Base-by-base conservation (phyloP, 92 coral and sea anemone genomes). In the Siderastrea siderea region DNA sequence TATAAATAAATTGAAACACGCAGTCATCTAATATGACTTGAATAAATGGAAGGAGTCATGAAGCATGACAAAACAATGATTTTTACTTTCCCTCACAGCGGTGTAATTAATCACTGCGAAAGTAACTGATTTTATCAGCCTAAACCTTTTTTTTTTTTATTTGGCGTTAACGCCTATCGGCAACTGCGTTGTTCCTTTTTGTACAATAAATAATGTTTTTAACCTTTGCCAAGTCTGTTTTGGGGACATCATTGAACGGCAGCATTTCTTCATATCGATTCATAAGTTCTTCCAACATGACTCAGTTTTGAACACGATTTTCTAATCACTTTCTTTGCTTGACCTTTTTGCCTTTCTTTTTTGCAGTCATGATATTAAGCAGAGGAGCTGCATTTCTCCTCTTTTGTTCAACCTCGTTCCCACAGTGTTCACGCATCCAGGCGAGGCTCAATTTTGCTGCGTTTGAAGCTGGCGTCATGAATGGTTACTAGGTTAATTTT, bases 1-100 rank as follows among this genome's bases (percentile, higher is more conserved):
- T 48, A 79, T 79, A 79, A 78, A 78, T 62, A 63, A 63, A 60
- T 8, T 45, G 47, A 78, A 78, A 14, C 82, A 49, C 46, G 43
- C 7, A 47, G 82, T 15, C 1, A 76, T 55, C 45, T 44, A 57
- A 62, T n/a, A 15, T 46, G 59, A 49, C 45, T 76, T 46, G 7
- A 61, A 47, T 75, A 16, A 78, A 47, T 75, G 14, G 13, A 75
- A 10, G 44, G 3, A 26, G 43, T 6, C 52, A 5, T 55, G 52
- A 76, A 67, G 13, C 71, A 3, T 43, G 7, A 26, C 2, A 14
- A 3, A 43, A 65, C 38, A 65, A 8, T 26, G 15, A 4, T 65
- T 5, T 16, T 19, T 7, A 38, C 12, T 19, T 38, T 38, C 48
- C 71, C 13, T 43, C 13, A 4, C 26, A n/a, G 1, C 16, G 43